phyloP scores from a whole-genome alignment of 1,140 invertebrate genomes.

The Penaeus chinensis region DNA sequence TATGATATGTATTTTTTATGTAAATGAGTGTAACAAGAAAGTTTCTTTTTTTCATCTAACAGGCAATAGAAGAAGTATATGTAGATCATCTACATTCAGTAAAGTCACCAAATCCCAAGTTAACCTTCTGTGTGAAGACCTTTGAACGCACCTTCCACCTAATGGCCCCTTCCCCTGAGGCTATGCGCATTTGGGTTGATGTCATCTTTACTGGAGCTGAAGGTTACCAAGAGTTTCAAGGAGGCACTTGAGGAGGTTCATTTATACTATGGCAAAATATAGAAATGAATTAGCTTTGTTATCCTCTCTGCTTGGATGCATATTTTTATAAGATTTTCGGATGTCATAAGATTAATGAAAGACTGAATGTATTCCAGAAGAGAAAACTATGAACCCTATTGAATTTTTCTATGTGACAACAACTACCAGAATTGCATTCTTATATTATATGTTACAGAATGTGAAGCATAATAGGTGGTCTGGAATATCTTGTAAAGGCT shows the following conservation, averaged over 20 bases:
- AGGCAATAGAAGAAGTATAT: conserved; percentile 98
- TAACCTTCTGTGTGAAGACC: conserved; percentile 97
- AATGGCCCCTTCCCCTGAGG: conserved; percentile 92
- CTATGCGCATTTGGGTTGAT: conserved; percentile 97
- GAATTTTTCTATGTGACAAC: no score
- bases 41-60: conserved; percentile 65
- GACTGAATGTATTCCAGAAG: not conserved
- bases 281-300: not conserved
- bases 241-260: conserved; percentile 40
- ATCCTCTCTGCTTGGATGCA: not conserved
- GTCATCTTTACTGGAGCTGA: conserved; percentile 91
- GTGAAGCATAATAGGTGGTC: no score
- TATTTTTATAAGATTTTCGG: conserved; percentile 14
- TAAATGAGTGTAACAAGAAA: not conserved
- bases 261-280: not conserved
- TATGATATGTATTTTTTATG: not conserved
- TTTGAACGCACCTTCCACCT: conserved; percentile 88
- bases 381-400: no score
- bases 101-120: conserved; percentile 88
- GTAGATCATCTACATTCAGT: conserved; percentile 94
- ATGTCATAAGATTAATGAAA: conserved; percentile 20
- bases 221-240: conserved; percentile 79
- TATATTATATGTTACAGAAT: no score
- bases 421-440: no score
- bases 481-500: no score